Percentiles rank a stretch among this genome's conserved stretches.
Evolutionary conservation across 2,888 invertebrate genomes (phyloP).

Genomic region (Sminthurides aquaticus): DNA sequence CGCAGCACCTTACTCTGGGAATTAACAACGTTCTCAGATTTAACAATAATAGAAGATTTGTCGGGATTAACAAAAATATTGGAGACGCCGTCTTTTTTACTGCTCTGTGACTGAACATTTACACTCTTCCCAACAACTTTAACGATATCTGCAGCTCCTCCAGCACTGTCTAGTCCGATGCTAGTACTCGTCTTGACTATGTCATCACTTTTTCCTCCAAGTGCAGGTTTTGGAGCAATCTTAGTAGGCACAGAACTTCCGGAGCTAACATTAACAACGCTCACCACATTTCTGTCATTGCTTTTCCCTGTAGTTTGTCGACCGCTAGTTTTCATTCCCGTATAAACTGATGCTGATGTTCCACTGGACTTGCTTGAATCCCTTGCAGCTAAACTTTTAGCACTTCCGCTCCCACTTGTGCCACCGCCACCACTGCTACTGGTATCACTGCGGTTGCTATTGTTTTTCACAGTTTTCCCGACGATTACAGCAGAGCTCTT

Average conservation of each 20-base stretch:
- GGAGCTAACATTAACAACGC: not conserved
- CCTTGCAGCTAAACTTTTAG: too few species aligned
- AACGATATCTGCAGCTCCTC: too few species aligned
- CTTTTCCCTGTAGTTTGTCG: not conserved
- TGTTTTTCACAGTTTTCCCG: slow-evolving; percentile 6
- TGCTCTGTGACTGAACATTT: not conserved
- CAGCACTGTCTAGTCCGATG: too few species aligned
- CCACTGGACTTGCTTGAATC: too few species aligned
- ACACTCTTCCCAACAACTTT: not conserved
- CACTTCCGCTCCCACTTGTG: too few species aligned
- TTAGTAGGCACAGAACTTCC: too few species aligned
- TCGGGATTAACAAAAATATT: not conserved
- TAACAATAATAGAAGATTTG: slow-evolving; percentile 18
- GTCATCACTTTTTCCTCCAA: not conserved
- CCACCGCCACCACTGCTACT: not conserved
- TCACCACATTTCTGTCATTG: not conserved
- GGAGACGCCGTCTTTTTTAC: not conserved
- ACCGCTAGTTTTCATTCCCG: not conserved
- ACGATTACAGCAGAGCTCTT: not conserved
- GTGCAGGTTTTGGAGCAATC: too few species aligned
- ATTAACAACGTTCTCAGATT: not conserved
- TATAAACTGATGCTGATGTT: not conserved
- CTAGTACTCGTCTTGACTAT: not conserved
- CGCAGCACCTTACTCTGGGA: not conserved
- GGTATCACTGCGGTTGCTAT: slow-evolving; percentile 6